Evolutionary conservation across 23 tunicate genomes (phyloP).

Genomic region (Halocynthia aurantium): DNA sequence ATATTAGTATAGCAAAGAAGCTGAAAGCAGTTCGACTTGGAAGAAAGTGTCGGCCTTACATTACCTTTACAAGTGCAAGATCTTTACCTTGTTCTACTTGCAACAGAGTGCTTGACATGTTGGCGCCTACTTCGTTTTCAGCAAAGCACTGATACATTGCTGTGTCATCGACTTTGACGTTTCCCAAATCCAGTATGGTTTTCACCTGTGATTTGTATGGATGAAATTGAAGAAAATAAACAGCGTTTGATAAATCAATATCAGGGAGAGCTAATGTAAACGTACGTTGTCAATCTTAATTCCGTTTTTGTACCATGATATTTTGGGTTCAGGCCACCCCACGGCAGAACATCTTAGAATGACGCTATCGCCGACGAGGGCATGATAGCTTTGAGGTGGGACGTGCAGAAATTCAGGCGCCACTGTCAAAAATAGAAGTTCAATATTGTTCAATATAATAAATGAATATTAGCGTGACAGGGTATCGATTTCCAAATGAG

Average conservation of each 20-base stretch:
- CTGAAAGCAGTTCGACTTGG: no score
- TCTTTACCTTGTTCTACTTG: conserved; percentile 11
- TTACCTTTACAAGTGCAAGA: background rate
- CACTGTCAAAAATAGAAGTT: no score
- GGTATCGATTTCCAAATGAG: no score
- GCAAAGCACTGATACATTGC: conserved; percentile 36
- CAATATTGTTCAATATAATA: no score
- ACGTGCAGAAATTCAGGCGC: no score
- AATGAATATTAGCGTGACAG: no score
- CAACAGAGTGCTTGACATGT: conserved; percentile 15
- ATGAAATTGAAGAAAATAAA: background rate
- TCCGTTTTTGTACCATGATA: conserved; percentile 35
- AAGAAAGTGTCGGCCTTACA: no score
- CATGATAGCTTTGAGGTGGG: no score
- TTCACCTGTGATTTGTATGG: background rate
- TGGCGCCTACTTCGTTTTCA: conserved; percentile 18
- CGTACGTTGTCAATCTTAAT: background rate
- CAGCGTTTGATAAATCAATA: no score
- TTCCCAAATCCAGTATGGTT: background rate
- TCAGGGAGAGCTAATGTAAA: background rate
- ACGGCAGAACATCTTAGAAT: conserved; percentile 1
- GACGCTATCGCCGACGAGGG: no score
- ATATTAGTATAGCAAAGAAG: no score
- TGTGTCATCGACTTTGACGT: background rate
- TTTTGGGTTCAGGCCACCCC: conserved; percentile 15